Conservation (phyloP, 2,888 invertebrate species). For the Athalia cordata region DNA sequence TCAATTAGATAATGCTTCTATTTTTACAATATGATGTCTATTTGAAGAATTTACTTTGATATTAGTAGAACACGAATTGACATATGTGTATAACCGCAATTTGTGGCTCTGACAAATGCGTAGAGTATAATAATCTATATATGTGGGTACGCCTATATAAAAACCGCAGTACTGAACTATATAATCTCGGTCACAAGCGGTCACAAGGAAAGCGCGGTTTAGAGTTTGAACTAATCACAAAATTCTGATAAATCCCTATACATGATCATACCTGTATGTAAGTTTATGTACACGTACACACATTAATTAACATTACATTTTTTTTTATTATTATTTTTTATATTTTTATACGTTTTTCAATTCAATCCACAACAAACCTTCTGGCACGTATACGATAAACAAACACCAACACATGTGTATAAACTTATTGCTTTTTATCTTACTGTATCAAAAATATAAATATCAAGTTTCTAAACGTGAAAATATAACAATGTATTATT, state of each 20-base stretch:
- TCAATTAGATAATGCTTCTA: background rate
- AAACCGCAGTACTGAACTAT: constrained; percentile 26
- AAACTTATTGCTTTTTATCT: no score
- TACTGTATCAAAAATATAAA: no score
- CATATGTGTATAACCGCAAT: constrained; percentile 25
- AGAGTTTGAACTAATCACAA: constrained; percentile 26
- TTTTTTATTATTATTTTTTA: no score
- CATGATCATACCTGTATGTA: background rate
- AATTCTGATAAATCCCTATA: constrained; percentile 36
- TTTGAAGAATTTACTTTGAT: constrained; percentile 5
- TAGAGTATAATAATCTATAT: background rate
- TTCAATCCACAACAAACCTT: no score
- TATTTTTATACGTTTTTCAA: no score
- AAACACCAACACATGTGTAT: no score
- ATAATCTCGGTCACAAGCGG: constrained; percentile 11
- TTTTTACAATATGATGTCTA: background rate
- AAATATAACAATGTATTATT: no score
- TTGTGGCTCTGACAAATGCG: constrained; percentile 10
- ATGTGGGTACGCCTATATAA: constrained; percentile 33
- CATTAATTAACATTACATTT: no score
- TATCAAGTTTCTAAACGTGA: no score
- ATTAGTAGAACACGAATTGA: background rate
- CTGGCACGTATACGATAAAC: no score
- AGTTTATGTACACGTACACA: no score
- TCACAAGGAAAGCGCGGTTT: constrained; percentile 18